Evolutionary conservation across 2,888 invertebrate species (phyloP).

Genomic region (Pasiphila rectangulata): DNA sequence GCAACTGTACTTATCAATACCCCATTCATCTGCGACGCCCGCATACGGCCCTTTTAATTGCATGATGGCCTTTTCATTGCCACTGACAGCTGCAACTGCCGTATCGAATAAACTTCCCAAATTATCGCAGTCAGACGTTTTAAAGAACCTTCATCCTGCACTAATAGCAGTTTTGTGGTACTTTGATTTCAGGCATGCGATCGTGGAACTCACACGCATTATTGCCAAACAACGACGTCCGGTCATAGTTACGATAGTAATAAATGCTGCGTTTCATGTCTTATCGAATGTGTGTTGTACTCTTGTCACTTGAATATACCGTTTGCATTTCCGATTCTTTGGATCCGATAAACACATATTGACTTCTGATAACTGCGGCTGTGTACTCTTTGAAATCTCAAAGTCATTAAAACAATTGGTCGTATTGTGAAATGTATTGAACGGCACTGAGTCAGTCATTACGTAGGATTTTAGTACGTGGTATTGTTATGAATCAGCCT

Average conservation of each 20-base stretch:
- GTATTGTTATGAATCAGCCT: slow-evolving; percentile 27
- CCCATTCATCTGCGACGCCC: slow-evolving; percentile 57
- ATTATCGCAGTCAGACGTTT: slow-evolving; percentile 18
- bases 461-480: slow-evolving; percentile 14
- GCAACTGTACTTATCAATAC: slow-evolving; percentile 43
- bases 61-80: slow-evolving; percentile 49
- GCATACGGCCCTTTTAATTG: slow-evolving; percentile 57
- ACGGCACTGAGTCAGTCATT: slow-evolving; percentile 23
- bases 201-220: background rate
- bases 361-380: too few relatives aligned
- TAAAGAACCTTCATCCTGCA: slow-evolving; percentile 8
- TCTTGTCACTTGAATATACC: too few relatives aligned
- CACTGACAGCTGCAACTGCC: slow-evolving; percentile 35
- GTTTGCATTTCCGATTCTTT: too few relatives aligned
- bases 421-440: slow-evolving; percentile 17
- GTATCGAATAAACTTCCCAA: slow-evolving; percentile 27
- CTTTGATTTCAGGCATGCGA: slow-evolving; percentile 2
- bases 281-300: too few relatives aligned
- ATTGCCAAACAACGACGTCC: background rate
- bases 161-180: slow-evolving; percentile 11
- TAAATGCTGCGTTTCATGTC: too few relatives aligned
- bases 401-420: slow-evolving; percentile 10
- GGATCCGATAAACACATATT: too few relatives aligned
- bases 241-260: background rate
- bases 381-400: background rate